phyloP scores from a whole-genome alignment of 2,888 invertebrate genomes.

The Papilio gigon region DNA sequence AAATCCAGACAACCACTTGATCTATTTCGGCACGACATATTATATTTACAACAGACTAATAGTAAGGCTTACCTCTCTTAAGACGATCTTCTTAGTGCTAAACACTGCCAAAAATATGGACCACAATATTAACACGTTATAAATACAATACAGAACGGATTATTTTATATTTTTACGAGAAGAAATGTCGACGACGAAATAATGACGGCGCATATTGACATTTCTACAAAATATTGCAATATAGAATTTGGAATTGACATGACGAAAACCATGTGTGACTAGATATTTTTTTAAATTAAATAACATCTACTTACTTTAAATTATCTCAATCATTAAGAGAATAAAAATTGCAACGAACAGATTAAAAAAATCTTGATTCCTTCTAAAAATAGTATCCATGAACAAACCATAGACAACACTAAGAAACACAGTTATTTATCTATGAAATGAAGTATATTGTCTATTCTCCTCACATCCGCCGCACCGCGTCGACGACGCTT shows the following conservation, averaged over 20 bases:
- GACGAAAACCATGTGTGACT: neutral
- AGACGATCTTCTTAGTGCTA: neutral
- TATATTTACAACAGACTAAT: constrained; percentile 45
- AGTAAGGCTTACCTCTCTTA: constrained; percentile 21
- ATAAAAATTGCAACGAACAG: too few relatives aligned
- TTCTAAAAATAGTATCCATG: too few relatives aligned
- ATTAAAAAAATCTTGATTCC: too few relatives aligned
- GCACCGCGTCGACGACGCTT: neutral
- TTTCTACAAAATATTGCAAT: constrained; percentile 37
- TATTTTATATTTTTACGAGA: constrained; percentile 52
- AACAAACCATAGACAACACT: neutral
- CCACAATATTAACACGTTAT: constrained; percentile 52
- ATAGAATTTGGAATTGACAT: neutral
- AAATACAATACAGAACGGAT: constrained; percentile 49
- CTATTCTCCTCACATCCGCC: constrained; percentile 10
- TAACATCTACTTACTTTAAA: too few relatives aligned
- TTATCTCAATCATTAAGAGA: too few relatives aligned
- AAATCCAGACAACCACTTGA: constrained; percentile 58
- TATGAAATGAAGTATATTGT: constrained; percentile 7
- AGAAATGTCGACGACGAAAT: constrained; percentile 45
- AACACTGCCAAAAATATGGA: constrained; percentile 43
- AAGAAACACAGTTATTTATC: constrained; percentile 22
- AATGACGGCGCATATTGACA: constrained; percentile 43
- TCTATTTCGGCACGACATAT: constrained; percentile 60
- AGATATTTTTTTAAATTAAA: neutral